Base-by-base conservation (phyloP, 2,888 invertebrate genomes). In the Rhagonycha fulva region DNA sequence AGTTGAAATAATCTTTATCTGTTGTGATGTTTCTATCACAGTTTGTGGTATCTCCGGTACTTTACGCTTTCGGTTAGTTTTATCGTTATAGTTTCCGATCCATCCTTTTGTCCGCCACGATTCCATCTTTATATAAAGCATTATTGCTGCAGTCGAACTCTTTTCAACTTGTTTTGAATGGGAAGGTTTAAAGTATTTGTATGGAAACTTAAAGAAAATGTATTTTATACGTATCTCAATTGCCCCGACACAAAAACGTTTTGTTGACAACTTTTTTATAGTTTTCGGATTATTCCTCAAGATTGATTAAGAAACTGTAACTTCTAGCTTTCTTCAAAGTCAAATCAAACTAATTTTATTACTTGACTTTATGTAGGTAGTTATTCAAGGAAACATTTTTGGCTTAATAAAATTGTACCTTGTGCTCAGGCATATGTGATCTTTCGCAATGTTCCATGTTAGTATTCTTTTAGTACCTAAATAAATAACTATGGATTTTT, bases 41-140 rank as follows among this genome's bases (percentile, higher is more conserved):
- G 81, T 79, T 76, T 80, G 81, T 78, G 82, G 80, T 82, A 84
- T 85, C 84, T 84, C 82, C 84, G 83, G 82, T 82, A 83, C 82
- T 83, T 82, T 83, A 81, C 80, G 82, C 82, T 83, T 85, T 85
- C 84, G 84, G 86, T 85, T 86, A 86, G 86, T 85, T 86, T 87
- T 86, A 87, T 87, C 86, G 86, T 85, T 85, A 81, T 85, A 85
- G 83, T 85, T 86, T 86, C 86, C 86, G 85, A 85, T 85, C 81
- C 84, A 81, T 82, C 82, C 85, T 84, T 86, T 87, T 85, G 86
- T 84, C 82, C 80, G 77, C 60, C n/a, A 72, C 63, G 81, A 80
- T 80, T 76, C 78, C 76, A 80, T 82, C 82, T 81, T 81, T 80
- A 81, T 79, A 78, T 75, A 72, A 72, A 67, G 73, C 62, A 66